phyloP scores from a whole-genome alignment of 2,113 vertebrate species.

The Sphaerodactylus townsendi region DNA sequence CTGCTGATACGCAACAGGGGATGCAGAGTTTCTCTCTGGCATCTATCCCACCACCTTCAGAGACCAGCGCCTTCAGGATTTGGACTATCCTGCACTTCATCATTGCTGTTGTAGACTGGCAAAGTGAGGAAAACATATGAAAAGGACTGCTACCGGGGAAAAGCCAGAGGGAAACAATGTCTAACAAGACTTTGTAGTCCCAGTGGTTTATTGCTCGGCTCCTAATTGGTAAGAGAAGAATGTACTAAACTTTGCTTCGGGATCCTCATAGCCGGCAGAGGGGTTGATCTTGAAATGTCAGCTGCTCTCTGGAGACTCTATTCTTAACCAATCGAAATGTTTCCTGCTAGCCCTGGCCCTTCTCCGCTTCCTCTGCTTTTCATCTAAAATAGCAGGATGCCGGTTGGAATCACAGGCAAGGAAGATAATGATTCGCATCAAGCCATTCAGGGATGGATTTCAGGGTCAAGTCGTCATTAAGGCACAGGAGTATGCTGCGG shows the following conservation, averaged over 20 bases:
- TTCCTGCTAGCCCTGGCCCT: not conserved
- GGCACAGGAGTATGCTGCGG: not conserved
- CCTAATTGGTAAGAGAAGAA: conserved; percentile 58
- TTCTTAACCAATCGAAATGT: conserved; percentile 57
- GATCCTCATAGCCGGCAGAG: conserved; percentile 64
- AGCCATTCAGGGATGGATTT: not conserved
- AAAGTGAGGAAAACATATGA: not conserved
- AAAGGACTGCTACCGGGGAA: rapidly evolving
- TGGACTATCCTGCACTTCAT: not conserved
- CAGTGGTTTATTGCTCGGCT: conserved; percentile 60
- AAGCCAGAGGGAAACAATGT: not conserved
- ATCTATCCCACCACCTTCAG: not conserved
- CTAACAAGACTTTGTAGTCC: conserved; percentile 1
- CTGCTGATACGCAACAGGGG: not conserved
- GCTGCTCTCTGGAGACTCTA: conserved; percentile 56
- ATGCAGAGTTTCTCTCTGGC: not conserved
- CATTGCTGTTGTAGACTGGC: rapidly evolving
- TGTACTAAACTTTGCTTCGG: conserved; percentile 55
- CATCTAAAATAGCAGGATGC: conserved; percentile 9
- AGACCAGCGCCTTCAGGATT: not conserved
- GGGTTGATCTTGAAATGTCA: conserved; percentile 71
- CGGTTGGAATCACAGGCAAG: not conserved
- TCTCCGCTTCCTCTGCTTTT: conserved; percentile 3
- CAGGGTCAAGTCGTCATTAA: not conserved
- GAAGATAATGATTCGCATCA: not conserved